Conservation (phyloP, 2,113 vertebrate genomes). For the Canis aureus region DNA sequence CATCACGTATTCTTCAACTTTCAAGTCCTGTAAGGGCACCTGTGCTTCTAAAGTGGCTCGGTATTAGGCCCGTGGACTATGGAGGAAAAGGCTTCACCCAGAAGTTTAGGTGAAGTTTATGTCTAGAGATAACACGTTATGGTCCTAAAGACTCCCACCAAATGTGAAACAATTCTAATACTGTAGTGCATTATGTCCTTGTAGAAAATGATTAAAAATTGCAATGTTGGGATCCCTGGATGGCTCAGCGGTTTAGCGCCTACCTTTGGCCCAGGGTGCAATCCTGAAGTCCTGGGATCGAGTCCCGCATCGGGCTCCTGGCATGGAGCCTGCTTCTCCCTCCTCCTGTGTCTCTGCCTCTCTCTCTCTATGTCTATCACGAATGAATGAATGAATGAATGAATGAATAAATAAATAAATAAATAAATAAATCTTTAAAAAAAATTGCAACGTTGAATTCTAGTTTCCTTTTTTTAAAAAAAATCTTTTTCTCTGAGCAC, state of each 20-base stretch:
- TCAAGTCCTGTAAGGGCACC: neutral
- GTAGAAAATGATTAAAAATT: constrained; percentile 15
- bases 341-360: too few species aligned
- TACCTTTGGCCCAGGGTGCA: too few species aligned
- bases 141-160: neutral
- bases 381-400: too few species aligned
- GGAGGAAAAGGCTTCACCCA: neutral
- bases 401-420: too few species aligned
- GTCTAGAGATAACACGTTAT: neutral
- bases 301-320: too few species aligned
- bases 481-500: neutral
- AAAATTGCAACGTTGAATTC: too few species aligned
- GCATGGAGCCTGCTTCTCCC: too few species aligned
- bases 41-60: neutral
- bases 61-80: neutral
- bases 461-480: neutral
- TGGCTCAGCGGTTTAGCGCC: too few species aligned
- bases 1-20: neutral
- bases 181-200: neutral
- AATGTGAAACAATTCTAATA: neutral
- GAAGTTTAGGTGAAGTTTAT: neutral
- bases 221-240: neutral
- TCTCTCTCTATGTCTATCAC: too few species aligned
- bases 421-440: too few species aligned
- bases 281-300: too few species aligned